Base-by-base conservation (phyloP, 2,888 invertebrate species). In the Neocrepidodera transversa region DNA sequence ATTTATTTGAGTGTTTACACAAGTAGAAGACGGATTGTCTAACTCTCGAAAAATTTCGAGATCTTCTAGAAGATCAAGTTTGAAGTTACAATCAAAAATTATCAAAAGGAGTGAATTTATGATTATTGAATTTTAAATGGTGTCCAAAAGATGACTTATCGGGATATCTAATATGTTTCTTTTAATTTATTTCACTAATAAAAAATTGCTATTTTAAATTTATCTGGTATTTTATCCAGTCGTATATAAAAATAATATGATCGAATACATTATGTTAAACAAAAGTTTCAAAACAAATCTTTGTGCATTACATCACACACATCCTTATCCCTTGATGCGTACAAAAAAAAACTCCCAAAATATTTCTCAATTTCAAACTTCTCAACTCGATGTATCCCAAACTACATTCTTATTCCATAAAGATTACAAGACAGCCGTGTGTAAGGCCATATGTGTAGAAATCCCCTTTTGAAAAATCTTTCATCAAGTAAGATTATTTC, bases 401-500 rank as follows among this genome's bases (percentile, higher is more conserved):
- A 61, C 63, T 60, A 76, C 76, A 76, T 72, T 71, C 74, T 74
- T 76, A 74, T 75, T 76, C 76, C 73, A 76, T 76, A 76, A 76
- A 76, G 76, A 76, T 76, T 76, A 76, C 74, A 72, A 62, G 72
- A 62, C 60, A 63, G 53, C 62, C 69, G 70, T 70, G 71, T 71
- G 71, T 71, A 71, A 66, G 59, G 65, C 66, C 71, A 69, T 63
- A 64, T 71, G 70, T 71, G 71, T 60, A 26, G 47, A 54, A 52
- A 57, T 53, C 48, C 45, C 54, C 52, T 47, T 45, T 60, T 60
- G 51, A 56, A 56, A 64, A 63, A 64, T 66, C 63, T 66, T 64
- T 66, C 63, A 63, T 66, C 65, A 60, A 56, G 47, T 58, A 49
- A 62, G 65, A 66, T 66, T 65, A 62, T 62, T 66, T 61, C 62